phyloP scores from a whole-genome alignment of 2,113 vertebrate genomes.

The Sardina pilchardus region DNA sequence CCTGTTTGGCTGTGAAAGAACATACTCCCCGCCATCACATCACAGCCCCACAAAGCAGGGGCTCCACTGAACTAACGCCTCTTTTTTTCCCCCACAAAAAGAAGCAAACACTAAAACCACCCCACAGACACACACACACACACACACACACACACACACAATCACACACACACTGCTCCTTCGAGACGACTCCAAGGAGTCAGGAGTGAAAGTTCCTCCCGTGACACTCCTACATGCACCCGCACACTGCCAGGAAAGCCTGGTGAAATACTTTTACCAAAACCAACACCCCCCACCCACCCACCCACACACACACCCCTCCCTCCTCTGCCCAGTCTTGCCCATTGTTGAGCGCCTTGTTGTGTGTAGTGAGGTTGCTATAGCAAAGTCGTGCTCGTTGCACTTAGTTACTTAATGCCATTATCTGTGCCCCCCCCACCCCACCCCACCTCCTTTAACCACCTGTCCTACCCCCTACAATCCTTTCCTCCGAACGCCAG shows the following conservation, averaged over 20 bases:
- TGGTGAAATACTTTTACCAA: conserved; percentile 19
- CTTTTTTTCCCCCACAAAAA: neutral
- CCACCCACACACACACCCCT: neutral
- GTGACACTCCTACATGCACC: neutral
- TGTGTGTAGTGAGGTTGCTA: conserved; percentile 50
- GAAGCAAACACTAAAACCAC: neutral
- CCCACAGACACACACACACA: neutral
- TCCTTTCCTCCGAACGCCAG: conserved; percentile 34
- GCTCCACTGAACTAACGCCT: neutral
- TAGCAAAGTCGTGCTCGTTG: conserved; percentile 44
- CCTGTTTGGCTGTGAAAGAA: conserved; percentile 6
- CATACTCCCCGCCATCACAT: neutral
- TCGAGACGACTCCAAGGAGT: neutral
- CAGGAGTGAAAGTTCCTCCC: neutral
- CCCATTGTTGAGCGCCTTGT: conserved; percentile 46
- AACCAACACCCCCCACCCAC: neutral
- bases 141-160: neutral
- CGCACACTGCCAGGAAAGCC: conserved; percentile 21
- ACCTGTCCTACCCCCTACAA: conserved; percentile 52
- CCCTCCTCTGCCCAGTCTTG: conserved; percentile 2
- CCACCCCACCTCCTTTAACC: conserved; percentile 48
- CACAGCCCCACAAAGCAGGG: neutral
- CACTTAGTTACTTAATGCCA: conserved; percentile 57
- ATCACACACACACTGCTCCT: neutral
- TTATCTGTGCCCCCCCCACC: conserved; percentile 48